Conservation (phyloP, 2,888 invertebrate genomes). For the Heteromurus nitidus region DNA sequence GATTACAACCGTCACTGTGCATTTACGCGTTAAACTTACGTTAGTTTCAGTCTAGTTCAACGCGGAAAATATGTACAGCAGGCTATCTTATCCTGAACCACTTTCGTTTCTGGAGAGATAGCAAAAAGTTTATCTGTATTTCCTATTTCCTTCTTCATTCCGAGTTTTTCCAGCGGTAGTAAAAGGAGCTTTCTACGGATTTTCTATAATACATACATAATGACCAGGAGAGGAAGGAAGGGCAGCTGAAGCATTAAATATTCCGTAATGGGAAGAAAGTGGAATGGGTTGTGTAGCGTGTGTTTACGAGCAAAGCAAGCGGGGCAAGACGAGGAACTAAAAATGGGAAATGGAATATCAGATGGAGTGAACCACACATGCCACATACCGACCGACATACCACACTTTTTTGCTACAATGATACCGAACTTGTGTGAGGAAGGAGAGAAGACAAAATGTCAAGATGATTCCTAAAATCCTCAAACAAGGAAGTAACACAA, state of each 20-base stretch:
- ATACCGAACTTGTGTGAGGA: background rate
- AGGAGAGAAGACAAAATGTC: conserved; percentile 9
- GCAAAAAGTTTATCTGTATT: conserved; percentile 10
- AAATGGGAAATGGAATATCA: background rate
- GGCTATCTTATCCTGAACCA: background rate
- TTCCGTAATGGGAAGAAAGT: conserved; percentile 31
- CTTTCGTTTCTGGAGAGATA: conserved; percentile 1
- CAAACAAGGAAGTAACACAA: conserved; percentile 3
- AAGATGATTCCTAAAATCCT: conserved; percentile 8
- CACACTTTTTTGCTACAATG: background rate
- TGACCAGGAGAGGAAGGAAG: conserved; percentile 29
- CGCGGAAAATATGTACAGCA: background rate
- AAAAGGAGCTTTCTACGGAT: conserved; percentile 46
- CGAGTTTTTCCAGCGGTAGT: background rate
- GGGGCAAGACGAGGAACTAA: background rate
- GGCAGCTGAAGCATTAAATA: conserved; percentile 20
- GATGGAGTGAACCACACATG: background rate
- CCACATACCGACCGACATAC: background rate
- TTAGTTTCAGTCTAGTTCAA: background rate
- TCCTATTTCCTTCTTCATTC: background rate
- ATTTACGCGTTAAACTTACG: background rate
- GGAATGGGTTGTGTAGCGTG: background rate
- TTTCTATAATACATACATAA: conserved; percentile 87
- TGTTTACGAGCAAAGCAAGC: background rate
- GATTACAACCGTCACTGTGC: background rate